Percentiles rank a stretch among this genome's conserved stretches.
Evolutionary conservation across 2,113 vertebrate species (phyloP).

Genomic region (Leucosticte australis): DNA sequence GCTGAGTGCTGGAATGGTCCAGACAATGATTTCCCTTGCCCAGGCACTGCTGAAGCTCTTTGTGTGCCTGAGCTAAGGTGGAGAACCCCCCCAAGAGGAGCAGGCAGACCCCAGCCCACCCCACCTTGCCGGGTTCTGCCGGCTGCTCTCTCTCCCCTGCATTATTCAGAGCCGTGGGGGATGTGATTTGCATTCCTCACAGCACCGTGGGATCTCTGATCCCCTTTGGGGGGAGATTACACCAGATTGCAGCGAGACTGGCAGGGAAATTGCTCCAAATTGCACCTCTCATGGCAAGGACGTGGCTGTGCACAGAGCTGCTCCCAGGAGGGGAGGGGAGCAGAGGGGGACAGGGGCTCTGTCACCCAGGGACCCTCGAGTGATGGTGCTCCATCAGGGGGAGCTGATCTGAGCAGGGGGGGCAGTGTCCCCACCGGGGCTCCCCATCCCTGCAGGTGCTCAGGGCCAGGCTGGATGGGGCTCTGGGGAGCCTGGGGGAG

Average conservation of each 20-base stretch:
- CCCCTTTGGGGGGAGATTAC: background rate
- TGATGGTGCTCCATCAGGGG: background rate
- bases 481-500: no score
- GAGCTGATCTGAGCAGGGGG: background rate
- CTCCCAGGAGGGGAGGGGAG: background rate
- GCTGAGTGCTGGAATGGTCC: background rate
- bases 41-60: background rate
- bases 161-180: background rate
- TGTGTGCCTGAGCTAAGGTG: background rate
- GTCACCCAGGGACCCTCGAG: background rate
- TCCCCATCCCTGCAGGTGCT: no score
- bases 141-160: background rate
- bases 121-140: background rate
- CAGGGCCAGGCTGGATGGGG: no score
- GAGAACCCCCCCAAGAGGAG: background rate
- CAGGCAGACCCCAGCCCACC: background rate
- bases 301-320: fast-evolving
- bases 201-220: background rate
- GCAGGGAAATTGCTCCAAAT: conserved; percentile 43
- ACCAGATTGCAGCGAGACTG: background rate
- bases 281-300: background rate
- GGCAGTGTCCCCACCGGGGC: no score
- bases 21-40: background rate
- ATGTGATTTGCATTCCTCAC: conserved; percentile 26
- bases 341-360: background rate